A percentile compares a stretch with the other conserved stretches of the same genome.
Conservation (phyloP, 2,113 vertebrate genomes). For the Arenaria interpres region DNA sequence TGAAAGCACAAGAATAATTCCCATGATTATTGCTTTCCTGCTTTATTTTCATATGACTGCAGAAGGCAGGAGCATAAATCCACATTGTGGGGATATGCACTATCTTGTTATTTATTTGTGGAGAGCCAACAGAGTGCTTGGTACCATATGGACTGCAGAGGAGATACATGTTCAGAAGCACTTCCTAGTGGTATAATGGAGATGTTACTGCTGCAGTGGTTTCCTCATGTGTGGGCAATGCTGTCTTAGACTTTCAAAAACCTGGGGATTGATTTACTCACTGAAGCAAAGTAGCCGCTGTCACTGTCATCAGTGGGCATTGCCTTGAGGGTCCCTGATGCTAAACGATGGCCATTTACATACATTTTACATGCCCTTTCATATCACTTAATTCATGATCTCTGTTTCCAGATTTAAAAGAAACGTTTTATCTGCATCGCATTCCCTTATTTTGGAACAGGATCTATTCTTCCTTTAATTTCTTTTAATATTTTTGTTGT, state of each 20-base stretch:
- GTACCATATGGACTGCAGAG: background rate
- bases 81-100: background rate
- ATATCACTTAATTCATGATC: background rate
- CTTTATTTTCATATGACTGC: conserved; percentile 1
- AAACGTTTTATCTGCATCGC: background rate
- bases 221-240: background rate
- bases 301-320: background rate
- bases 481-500: background rate
- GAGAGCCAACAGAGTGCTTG: background rate
- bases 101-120: background rate
- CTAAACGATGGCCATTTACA: background rate
- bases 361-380: background rate
- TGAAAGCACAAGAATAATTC: background rate
- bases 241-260: background rate
- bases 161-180: background rate
- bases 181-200: background rate
- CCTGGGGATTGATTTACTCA: background rate
- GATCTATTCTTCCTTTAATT: background rate
- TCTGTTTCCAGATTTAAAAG: background rate
- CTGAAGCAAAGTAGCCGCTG: background rate
- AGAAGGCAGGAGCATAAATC: conserved; percentile 8
- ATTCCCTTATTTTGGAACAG: background rate
- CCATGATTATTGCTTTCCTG: background rate
- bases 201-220: background rate
- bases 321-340: background rate